Base-by-base conservation (phyloP, 2,888 invertebrate species). In the Plebejus anna region DNA sequence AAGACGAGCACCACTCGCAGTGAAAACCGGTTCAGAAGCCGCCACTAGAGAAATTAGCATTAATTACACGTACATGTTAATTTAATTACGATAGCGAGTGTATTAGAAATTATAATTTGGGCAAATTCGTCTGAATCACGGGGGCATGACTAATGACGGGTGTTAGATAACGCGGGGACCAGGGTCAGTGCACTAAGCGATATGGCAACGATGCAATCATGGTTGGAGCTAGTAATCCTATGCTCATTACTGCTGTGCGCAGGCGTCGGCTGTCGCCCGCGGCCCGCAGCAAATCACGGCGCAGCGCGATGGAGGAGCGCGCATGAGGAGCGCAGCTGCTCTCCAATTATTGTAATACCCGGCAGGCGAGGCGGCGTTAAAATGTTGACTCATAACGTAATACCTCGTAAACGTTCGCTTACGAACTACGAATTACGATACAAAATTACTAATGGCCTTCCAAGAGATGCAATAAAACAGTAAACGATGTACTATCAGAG, bases 171-270 rank as follows among this genome's bases (percentile, higher is more conserved):
- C 32, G 70, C 73, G n/a, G 72, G 76, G 72, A 73, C 75, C 73
- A 11, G 72, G 76, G 72, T 75, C 76, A 77, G 76, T 77, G 77
- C 76, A 55, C 75, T 66, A 0, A 32, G 32, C 66, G 22, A 66
- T 59, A 22, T 66, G 71, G 75, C 75, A 77, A 77, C 77, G 77
- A 72, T 72, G 75, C 75, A 77, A 77, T 76, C 76, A 72, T 72
- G 59, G 59, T 55, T 4, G 38, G 22, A 42, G 57, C 28, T 55
- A 77, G 76, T 77, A 79, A 77, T 78, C 76, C 73, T 59, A 75
- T 73, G 78, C 78, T 78, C 78, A 77, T 78, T 78, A 78, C 61
- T 57, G 75, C 77, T 78, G 51, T 76, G 70, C 72, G 66, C 36
- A 76, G 75, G 76, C 75, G 76, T 76, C 11, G 47, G 75, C 73